Percentiles rank a stretch among this genome's conserved stretches.
Conservation (phyloP, 2,113 vertebrate species). For the Urocitellus parryii region DNA sequence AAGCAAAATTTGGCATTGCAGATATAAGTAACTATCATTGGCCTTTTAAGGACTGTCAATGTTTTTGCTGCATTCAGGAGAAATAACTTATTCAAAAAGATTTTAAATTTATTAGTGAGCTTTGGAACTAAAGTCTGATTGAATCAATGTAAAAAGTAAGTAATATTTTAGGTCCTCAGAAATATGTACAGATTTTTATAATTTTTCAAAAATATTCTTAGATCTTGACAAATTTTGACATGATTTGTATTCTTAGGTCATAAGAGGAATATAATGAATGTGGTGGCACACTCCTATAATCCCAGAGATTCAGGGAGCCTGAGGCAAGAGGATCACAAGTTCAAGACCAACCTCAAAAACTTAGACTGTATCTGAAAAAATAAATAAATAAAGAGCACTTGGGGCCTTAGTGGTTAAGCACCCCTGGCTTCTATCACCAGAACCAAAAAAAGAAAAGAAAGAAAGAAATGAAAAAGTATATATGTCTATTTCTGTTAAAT, state of each 20-base stretch:
- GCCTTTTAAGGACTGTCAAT: neutral
- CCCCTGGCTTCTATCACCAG: neutral
- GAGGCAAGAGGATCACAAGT: too few species aligned
- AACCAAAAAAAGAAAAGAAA: too few species aligned
- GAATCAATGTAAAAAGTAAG: neutral
- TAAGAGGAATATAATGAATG: neutral
- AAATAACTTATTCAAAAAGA: neutral
- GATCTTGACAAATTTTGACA: neutral
- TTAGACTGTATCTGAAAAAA: too few species aligned
- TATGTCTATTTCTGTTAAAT: neutral
- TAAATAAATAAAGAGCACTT: too few species aligned
- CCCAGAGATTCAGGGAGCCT: too few species aligned
- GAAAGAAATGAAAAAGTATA: neutral
- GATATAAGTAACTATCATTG: neutral
- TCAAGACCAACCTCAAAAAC: too few species aligned
- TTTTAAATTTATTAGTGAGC: neutral
- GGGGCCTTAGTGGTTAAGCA: too few species aligned
- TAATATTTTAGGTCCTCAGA: neutral
- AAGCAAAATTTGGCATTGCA: neutral
- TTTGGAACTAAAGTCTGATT: slow-evolving; percentile 1
- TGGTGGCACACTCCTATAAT: too few species aligned
- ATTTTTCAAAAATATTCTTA: neutral
- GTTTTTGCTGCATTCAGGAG: neutral
- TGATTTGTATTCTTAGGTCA: neutral
- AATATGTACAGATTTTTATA: neutral